Evolutionary conservation across 2,888 invertebrate genomes (phyloP).

Genomic region (Baccha elongata): DNA sequence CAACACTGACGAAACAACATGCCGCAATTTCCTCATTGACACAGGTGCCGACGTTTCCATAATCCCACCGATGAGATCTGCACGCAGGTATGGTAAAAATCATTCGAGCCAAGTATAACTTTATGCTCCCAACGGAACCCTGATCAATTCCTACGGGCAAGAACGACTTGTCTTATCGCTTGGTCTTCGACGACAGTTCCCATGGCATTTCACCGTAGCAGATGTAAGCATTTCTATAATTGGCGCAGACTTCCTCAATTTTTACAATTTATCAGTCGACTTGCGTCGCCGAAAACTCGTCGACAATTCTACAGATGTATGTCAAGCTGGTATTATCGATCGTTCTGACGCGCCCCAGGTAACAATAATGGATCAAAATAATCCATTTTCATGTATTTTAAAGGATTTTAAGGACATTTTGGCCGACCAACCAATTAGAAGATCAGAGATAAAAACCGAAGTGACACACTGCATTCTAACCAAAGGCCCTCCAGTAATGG

Average conservation of each 20-base stretch:
- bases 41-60: constrained; percentile 16
- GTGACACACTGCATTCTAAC: too few relatives aligned
- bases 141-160: too few relatives aligned
- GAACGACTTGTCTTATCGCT: too few relatives aligned
- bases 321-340: too few relatives aligned
- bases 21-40: constrained; percentile 18
- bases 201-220: not conserved
- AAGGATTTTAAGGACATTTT: too few relatives aligned
- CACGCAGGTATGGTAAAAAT: too few relatives aligned
- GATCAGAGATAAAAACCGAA: too few relatives aligned
- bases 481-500: too few relatives aligned
- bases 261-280: too few relatives aligned
- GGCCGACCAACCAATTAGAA: too few relatives aligned
- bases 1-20: not conserved
- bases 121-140: not conserved
- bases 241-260: too few relatives aligned
- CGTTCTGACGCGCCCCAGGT: not conserved
- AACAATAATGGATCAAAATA: not conserved
- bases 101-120: not conserved
- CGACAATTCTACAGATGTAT: not conserved
- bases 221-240: too few relatives aligned
- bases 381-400: constrained; percentile 10
- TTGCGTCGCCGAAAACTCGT: not conserved
- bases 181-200: not conserved
- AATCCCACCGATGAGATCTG: constrained; percentile 5